phyloP scores from a whole-genome alignment of 37 sponge, comb jelly and placozoan genomes.

The Spongia lamella region DNA sequence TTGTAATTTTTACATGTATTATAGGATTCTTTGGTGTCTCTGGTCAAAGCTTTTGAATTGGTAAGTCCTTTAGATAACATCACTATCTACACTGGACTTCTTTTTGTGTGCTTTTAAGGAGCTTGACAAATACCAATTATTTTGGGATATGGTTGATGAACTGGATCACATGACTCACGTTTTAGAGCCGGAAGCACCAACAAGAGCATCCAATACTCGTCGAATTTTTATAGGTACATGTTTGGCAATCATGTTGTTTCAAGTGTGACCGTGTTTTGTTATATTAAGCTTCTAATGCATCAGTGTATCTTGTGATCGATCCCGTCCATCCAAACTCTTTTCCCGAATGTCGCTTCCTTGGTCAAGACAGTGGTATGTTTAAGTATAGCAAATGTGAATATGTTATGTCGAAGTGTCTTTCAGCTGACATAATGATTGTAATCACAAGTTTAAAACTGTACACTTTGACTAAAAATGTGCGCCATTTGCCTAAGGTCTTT shows the following conservation, averaged over 20 bases:
- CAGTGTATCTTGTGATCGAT: slow-evolving; percentile 33
- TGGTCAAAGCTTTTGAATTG: too few relatives aligned
- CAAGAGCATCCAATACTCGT: slow-evolving; percentile 28
- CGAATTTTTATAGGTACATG: slow-evolving; percentile 65
- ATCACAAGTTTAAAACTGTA: too few relatives aligned
- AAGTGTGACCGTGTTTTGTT: neutral
- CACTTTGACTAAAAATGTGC: too few relatives aligned
- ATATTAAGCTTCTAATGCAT: slow-evolving; percentile 31
- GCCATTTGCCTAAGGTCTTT: too few relatives aligned
- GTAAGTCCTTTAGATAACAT: too few relatives aligned
- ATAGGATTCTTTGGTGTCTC: too few relatives aligned
- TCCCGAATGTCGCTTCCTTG: slow-evolving; percentile 53
- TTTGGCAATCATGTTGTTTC: neutral
- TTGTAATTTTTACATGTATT: too few relatives aligned
- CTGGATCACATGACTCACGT: slow-evolving; percentile 53
- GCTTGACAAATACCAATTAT: slow-evolving; percentile 32
- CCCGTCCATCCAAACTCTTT: slow-evolving; percentile 12
- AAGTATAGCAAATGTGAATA: neutral
- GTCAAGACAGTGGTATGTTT: slow-evolving; percentile 50
- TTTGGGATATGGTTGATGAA: slow-evolving; percentile 61
- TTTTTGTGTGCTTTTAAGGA: neutral
- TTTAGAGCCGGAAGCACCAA: slow-evolving; percentile 68
- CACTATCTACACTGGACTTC: too few relatives aligned
- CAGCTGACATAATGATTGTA: neutral
- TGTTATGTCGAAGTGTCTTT: slow-evolving; percentile 2